These are phyloP conservation scores for Drosophila nannoptera DNA, from an alignment of 1,140 invertebrate species.

Conservation along the genomic window DNA sequence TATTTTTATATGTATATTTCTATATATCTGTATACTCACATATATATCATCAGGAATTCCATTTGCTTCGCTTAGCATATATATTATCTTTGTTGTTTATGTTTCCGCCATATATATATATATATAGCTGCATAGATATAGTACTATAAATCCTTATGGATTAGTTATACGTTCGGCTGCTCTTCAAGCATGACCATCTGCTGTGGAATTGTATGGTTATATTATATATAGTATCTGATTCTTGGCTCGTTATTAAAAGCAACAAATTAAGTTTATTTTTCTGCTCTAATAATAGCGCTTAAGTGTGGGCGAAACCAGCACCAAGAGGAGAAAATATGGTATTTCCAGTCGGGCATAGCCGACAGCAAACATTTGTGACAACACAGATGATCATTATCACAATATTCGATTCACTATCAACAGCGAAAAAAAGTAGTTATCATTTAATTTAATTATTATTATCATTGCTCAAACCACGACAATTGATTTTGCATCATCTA, in stretches of 20 bases:
- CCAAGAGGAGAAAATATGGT: not conserved
- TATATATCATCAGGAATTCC: constrained; percentile 1
- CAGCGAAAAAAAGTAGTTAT: too few relatives aligned
- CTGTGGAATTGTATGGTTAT: constrained; percentile 21
- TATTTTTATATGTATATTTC: too few relatives aligned
- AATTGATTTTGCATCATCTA: too few relatives aligned
- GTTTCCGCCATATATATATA: constrained; percentile 35
- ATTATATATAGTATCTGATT: constrained; percentile 16
- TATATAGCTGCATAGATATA: constrained; percentile 6
- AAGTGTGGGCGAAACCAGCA: not conserved
- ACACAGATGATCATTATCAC: too few relatives aligned
- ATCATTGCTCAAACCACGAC: too few relatives aligned
- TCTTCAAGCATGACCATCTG: constrained; percentile 11
- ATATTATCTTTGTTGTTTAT: constrained; percentile 25
- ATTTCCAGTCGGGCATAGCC: not conserved
- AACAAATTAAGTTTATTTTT: constrained; percentile 34
- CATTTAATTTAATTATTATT: too few relatives aligned
- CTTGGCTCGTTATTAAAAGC: constrained; percentile 11
- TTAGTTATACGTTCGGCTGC: constrained; percentile 27
- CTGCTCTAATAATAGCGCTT: constrained; percentile 11
- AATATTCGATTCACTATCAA: too few relatives aligned
- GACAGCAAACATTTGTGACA: too few relatives aligned
- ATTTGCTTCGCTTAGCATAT: constrained; percentile 12
- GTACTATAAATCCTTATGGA: constrained; percentile 26
- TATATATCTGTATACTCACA: too few relatives aligned